These are phyloP conservation scores for Drosophila ficusphila DNA, from an alignment of 1,140 invertebrate species.

Conservation along the genomic window DNA sequence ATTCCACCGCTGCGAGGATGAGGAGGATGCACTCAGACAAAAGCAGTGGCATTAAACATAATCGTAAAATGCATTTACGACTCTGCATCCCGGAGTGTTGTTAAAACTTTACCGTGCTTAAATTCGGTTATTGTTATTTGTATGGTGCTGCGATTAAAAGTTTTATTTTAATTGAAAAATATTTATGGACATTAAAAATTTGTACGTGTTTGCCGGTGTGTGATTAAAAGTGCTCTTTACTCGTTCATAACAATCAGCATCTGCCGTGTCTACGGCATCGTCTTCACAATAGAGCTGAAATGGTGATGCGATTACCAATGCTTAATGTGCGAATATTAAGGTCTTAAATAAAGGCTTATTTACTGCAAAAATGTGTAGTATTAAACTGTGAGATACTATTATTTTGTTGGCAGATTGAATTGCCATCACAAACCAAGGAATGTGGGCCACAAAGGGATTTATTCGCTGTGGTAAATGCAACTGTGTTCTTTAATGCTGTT, in stretches of 20 bases:
- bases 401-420: not conserved
- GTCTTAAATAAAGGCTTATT: constrained; percentile 1
- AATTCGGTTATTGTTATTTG: constrained; percentile 54
- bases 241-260: not conserved
- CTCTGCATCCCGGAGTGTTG: constrained; percentile 13
- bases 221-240: too few species aligned
- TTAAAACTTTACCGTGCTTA: constrained; percentile 45
- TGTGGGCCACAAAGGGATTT: constrained; percentile 4
- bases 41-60: constrained; percentile 41
- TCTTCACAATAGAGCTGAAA: constrained; percentile 8
- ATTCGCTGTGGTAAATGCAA: constrained; percentile 6
- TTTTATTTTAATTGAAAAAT: constrained; percentile 57
- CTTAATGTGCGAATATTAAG: constrained; percentile 13
- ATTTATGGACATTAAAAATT: constrained; percentile 51
- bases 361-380: not conserved
- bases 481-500: not conserved
- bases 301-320: constrained; percentile 8
- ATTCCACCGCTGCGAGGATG: constrained; percentile 4
- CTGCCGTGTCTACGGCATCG: not conserved
- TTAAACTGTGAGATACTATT: not conserved
- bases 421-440: constrained; percentile 1
- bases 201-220: not conserved
- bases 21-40: constrained; percentile 45
- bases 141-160: constrained; percentile 44
- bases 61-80: constrained; percentile 56